Conservation (phyloP, 1,140 invertebrate species). For the Gerris buenoi region DNA sequence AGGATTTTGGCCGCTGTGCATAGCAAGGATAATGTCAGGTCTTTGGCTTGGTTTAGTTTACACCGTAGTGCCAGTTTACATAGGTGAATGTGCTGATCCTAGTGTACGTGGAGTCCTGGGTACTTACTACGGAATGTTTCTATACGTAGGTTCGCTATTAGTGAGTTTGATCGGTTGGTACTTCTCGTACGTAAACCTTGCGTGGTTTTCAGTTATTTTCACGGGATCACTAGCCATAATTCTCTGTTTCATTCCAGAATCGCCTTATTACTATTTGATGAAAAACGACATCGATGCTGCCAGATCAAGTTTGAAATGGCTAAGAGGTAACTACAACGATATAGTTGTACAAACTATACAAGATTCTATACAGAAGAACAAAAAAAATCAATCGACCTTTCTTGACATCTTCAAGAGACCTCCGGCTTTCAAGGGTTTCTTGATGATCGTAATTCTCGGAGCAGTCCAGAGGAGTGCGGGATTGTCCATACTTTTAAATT, state of each 20-base stretch:
- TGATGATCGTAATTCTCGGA: constrained; percentile 45
- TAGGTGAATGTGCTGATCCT: constrained; percentile 36
- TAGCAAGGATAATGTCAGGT: constrained; percentile 32
- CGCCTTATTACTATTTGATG: constrained; percentile 51
- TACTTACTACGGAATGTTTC: constrained; percentile 62
- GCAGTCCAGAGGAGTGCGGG: constrained; percentile 59
- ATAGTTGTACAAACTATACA: constrained; percentile 18
- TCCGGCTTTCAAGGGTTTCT: constrained; percentile 38
- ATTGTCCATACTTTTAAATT: constrained; percentile 55
- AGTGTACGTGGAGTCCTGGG: constrained; percentile 30
- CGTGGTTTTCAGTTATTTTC: constrained; percentile 42
- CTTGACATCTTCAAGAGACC: constrained; percentile 11
- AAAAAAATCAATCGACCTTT: constrained; percentile 12
- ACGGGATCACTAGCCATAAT: constrained; percentile 46
- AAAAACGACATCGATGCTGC: constrained; percentile 46
- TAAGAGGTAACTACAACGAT: constrained; percentile 32
- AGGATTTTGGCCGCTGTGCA: constrained; percentile 8
- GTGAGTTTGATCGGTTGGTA: constrained; percentile 57
- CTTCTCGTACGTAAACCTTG: constrained; percentile 47
- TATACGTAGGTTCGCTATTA: constrained; percentile 55
- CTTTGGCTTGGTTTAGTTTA: constrained; percentile 54
- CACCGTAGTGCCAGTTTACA: constrained; percentile 47
- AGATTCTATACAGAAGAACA: constrained; percentile 10
- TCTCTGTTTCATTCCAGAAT: constrained; percentile 63
- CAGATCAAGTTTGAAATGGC: constrained; percentile 40